Conservation (phyloP, 1,140 invertebrate species). For the Diorhabda carinulata region DNA sequence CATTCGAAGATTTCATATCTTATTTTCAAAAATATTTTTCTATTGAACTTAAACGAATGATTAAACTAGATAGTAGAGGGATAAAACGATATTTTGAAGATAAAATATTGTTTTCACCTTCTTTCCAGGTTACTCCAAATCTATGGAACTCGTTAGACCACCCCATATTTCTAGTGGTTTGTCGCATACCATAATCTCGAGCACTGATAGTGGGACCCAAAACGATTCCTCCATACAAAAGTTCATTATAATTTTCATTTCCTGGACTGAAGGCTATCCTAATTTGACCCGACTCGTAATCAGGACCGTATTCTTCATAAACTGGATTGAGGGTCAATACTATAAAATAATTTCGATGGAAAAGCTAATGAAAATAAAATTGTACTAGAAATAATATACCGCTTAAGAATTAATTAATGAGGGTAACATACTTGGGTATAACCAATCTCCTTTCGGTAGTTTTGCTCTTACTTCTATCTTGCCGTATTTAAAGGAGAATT, state of each 20-base stretch:
- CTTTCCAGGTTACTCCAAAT: constrained; percentile 59
- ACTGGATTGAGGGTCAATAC: constrained; percentile 58
- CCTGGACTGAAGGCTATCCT: constrained; percentile 49
- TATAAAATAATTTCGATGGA: constrained; percentile 26
- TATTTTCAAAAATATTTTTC: no score
- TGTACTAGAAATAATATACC: background rate
- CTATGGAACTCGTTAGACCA: constrained; percentile 61
- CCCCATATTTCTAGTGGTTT: constrained; percentile 43
- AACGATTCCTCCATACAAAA: constrained; percentile 46
- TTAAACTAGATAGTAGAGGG: no score
- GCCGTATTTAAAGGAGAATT: constrained; percentile 69
- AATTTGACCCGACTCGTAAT: constrained; percentile 54
- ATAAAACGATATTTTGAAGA: no score
- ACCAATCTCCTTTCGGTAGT: constrained; percentile 72
- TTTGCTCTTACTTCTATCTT: constrained; percentile 74
- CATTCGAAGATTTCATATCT: no score
- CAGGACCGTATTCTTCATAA: constrained; percentile 51
- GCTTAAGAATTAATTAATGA: background rate
- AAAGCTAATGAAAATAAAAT: no score
- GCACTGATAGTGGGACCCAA: constrained; percentile 38
- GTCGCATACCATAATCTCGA: constrained; percentile 49
- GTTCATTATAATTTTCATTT: constrained; percentile 39
- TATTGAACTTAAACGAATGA: no score
- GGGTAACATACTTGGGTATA: constrained; percentile 63
- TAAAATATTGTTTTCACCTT: constrained; percentile 43